A percentile compares a stretch with the other conserved stretches of the same genome.
Conservation (phyloP, 1,140 invertebrate genomes). For the Kradibia gibbosae region DNA sequence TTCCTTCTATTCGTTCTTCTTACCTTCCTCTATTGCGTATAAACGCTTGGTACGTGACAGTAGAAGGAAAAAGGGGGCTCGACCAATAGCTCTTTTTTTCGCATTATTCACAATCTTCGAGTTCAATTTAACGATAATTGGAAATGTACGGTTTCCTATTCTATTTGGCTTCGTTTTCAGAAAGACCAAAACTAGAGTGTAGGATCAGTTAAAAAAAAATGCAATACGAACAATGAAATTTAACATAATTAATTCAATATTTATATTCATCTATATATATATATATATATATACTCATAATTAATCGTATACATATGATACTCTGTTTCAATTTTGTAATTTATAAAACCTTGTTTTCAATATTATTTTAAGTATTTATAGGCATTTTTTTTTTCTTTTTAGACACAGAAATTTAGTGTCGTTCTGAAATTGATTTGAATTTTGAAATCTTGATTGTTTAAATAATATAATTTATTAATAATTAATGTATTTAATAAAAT, state of each 20-base stretch:
- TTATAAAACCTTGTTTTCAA: too few relatives aligned
- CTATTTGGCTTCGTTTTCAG: conserved; percentile 22
- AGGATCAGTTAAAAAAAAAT: background rate
- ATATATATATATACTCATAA: background rate
- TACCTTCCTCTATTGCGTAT: conserved; percentile 10
- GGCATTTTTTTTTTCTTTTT: too few relatives aligned
- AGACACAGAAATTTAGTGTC: too few relatives aligned
- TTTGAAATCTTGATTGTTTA: too few relatives aligned
- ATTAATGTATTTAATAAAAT: too few relatives aligned
- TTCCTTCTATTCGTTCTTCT: conserved; percentile 10
- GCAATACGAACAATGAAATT: background rate
- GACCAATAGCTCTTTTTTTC: conserved; percentile 25
- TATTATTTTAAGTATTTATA: too few relatives aligned
- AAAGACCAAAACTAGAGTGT: conserved; percentile 1
- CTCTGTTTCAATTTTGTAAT: too few relatives aligned
- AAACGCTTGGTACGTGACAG: conserved; percentile 30
- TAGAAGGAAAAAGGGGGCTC: background rate
- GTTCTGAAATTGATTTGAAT: too few relatives aligned
- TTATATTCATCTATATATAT: background rate
- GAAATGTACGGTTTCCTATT: conserved; percentile 36
- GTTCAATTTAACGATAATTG: conserved; percentile 47
- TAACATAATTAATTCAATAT: conserved; percentile 18
- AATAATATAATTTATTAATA: too few relatives aligned
- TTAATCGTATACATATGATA: too few relatives aligned
- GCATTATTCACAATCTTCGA: conserved; percentile 37